Evolutionary conservation across 1,140 invertebrate species (phyloP).

Genomic region (Pseudomyrmex flavicornis): DNA sequence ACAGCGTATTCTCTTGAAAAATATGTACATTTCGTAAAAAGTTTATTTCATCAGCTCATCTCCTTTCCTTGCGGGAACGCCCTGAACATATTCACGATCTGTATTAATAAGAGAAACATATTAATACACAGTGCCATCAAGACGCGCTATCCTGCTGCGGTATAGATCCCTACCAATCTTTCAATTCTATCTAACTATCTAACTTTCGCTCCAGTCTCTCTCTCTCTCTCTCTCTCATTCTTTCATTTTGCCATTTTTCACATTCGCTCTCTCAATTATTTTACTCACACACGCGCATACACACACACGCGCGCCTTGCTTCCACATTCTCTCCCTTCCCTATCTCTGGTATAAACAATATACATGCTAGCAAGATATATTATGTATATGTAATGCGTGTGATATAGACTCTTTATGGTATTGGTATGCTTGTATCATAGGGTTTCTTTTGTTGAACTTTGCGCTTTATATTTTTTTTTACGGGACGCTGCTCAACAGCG

Average conservation of each 20-base stretch:
- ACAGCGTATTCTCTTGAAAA: constrained; percentile 31
- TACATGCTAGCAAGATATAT: constrained; percentile 85
- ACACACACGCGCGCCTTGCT: neutral
- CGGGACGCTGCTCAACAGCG: constrained; percentile 82
- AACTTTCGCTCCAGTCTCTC: constrained; percentile 44
- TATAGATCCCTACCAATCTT: constrained; percentile 36
- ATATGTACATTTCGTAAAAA: constrained; percentile 24
- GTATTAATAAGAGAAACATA: constrained; percentile 44
- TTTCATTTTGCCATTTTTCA: neutral
- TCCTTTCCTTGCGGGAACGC: constrained; percentile 12
- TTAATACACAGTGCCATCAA: constrained; percentile 34
- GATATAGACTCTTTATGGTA: constrained; percentile 85
- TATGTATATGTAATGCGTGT: constrained; percentile 81
- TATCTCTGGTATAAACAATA: constrained; percentile 81
- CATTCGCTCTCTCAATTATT: neutral
- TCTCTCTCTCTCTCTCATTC: neutral
- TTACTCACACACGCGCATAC: constrained; percentile 38
- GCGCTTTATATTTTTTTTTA: constrained; percentile 61
- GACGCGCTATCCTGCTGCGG: constrained; percentile 45
- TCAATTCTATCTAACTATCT: constrained; percentile 12
- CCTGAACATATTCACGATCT: constrained; percentile 30
- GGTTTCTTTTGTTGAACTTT: constrained; percentile 60
- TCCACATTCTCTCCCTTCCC: constrained; percentile 24
- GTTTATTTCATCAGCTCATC: neutral
- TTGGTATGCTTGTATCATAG: constrained; percentile 81